Evolutionary conservation across 2,888 invertebrate species (phyloP), one percentile per base, ranked within the genome.

Genomic region (Torymus tubicola): DNA sequence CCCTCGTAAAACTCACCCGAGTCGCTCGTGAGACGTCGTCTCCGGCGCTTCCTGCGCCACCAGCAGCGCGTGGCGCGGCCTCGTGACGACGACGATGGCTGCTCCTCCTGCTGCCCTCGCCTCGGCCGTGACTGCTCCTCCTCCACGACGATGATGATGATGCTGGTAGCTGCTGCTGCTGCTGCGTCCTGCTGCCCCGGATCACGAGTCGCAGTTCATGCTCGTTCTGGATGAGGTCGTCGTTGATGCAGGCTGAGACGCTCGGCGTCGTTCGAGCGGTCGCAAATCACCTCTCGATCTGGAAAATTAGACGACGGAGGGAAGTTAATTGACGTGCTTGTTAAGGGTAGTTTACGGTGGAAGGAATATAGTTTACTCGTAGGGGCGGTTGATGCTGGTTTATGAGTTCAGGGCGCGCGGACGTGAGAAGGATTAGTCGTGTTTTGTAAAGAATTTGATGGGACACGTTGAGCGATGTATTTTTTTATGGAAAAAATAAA

Each of bases 31-130:
- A 67, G 55, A 50, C 80, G 80, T 76, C 80, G 80, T 61, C 67
- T 69, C 53, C 75, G 81, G 18, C 81, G 81, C 18, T 81, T 81
- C 60, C 76, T 73, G 18, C 77, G 76, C 72, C 76, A 80, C 76
- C 76, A 76, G 80, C 78, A 31, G 78, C 53, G 68, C 52, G 63
- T 65, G 75, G 60, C 68, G 64, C 58, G 64, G 68, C 55, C 68
- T 70, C 69, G 69, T 18, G 75, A n/a, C 67, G 58, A 14, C 71
- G 64, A 52, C 13, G 69, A 55, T n/a, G 18, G 58, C 70, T 21
- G 57, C 78, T 65, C 65, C 64, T 67, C 68, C 31, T 31, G 31
- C 31, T 31, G 53, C 42, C 57, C 60, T 18, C 50, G 63, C 21
- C 68, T n/a, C 60, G n/a, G 67, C 70, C 70, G 31, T 31, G 31